A percentile compares a stretch with the other conserved stretches of the same genome.
phyloP scores from a whole-genome alignment of 2,888 invertebrate species.

The Drosophila robusta region DNA sequence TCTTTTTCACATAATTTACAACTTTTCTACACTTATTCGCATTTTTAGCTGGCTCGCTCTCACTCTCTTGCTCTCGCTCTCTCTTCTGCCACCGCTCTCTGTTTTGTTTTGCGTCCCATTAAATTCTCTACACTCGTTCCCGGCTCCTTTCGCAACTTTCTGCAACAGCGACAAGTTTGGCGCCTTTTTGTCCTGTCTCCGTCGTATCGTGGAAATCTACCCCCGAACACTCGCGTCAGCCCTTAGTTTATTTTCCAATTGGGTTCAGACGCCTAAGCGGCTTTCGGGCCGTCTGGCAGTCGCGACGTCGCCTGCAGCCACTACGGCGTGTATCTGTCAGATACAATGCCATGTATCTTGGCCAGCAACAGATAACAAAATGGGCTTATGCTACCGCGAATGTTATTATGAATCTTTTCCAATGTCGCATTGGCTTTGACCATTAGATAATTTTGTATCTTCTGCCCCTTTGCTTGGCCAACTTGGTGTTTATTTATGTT shows the following conservation, averaged over 20 bases:
- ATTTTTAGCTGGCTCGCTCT: conserved; percentile 10
- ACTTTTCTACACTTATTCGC: conserved; percentile 53
- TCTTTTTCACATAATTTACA: conserved; percentile 39
- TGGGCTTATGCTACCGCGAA: conserved; percentile 14
- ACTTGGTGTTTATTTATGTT: conserved; percentile 19
- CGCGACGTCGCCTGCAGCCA: no score
- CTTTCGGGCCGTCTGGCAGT: conserved; percentile 8
- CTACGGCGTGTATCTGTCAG: conserved; percentile 26
- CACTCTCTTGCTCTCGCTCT: conserved; percentile 8
- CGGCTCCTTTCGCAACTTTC: neutral
- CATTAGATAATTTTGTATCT: conserved; percentile 49
- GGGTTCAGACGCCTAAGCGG: conserved; percentile 25
- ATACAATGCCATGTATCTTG: conserved; percentile 32
- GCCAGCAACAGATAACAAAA: conserved; percentile 40
- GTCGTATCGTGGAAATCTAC: conserved; percentile 7
- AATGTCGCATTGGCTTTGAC: conserved; percentile 50
- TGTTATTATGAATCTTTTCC: conserved; percentile 10
- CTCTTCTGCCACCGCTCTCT: conserved; percentile 19
- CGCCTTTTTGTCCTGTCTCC: conserved; percentile 62
- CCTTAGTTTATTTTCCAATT: conserved; percentile 36
- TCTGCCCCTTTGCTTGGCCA: neutral
- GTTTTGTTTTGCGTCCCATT: conserved; percentile 48
- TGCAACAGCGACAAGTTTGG: conserved; percentile 46
- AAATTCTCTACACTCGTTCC: conserved; percentile 46
- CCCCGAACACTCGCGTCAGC: conserved; percentile 24